phyloP scores from a whole-genome alignment of 2,888 invertebrate genomes.

The Plagodis pulveraria region DNA sequence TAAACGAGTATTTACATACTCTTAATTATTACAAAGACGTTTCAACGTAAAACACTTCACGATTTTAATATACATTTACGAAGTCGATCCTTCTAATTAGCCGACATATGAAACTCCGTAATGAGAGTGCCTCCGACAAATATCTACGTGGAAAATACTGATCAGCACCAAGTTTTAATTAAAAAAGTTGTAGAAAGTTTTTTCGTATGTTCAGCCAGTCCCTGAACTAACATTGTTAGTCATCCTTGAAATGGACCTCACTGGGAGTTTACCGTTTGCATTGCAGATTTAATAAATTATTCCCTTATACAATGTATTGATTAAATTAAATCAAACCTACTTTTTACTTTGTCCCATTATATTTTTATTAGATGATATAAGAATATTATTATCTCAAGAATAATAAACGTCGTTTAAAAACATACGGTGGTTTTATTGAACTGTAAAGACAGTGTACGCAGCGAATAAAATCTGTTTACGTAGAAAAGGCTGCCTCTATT shows the following conservation, averaged over 20 bases:
- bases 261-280: not conserved
- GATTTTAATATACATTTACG: slow-evolving; percentile 23
- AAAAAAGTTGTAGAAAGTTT: slow-evolving; percentile 37
- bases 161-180: slow-evolving; percentile 41
- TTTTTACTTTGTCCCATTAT: no score
- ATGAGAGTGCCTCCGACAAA: slow-evolving; percentile 31
- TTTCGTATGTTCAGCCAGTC: slow-evolving; percentile 26
- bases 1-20: not conserved
- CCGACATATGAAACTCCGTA: slow-evolving; percentile 27
- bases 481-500: no score
- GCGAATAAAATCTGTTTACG: no score
- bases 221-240: slow-evolving; percentile 27
- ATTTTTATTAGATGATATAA: no score
- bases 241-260: slow-evolving; percentile 18
- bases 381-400: no score
- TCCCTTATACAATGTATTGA: not conserved
- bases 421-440: no score
- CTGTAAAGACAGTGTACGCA: no score
- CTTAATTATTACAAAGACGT: not conserved
- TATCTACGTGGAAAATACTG: slow-evolving; percentile 34
- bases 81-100: slow-evolving; percentile 23
- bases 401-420: no score
- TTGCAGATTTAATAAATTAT: not conserved
- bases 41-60: slow-evolving; percentile 8
- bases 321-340: not conserved